Percentiles rank a stretch among this genome's conserved stretches.
Conservation (phyloP, 2,888 invertebrate species). For the Caenorhabditis sp. region DNA sequence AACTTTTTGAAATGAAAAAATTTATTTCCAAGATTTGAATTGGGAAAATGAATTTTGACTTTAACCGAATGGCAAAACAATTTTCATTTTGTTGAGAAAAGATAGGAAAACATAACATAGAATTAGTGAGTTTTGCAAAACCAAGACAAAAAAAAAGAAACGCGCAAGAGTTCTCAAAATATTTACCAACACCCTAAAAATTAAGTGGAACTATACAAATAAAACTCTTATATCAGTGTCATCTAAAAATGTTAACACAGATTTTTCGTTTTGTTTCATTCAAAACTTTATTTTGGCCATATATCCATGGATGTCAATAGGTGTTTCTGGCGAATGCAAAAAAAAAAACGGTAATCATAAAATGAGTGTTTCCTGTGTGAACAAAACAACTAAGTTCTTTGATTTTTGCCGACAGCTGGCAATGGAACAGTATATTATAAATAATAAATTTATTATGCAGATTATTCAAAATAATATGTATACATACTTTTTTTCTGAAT, state of each 20-base stretch:
- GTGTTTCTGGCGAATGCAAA: conserved; percentile 4
- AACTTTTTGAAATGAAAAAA: too few species aligned
- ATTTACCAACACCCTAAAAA: too few species aligned
- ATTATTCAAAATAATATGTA: not conserved
- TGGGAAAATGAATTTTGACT: too few species aligned
- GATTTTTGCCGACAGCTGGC: not conserved
- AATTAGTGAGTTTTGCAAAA: too few species aligned
- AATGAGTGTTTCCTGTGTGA: not conserved
- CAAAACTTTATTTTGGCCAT: not conserved
- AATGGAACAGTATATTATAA: not conserved
- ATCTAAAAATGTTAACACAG: not conserved
- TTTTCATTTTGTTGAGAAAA: too few species aligned
- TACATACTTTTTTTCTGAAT: not conserved
- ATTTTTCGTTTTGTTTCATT: not conserved
- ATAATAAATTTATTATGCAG: not conserved
- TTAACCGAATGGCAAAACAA: too few species aligned
- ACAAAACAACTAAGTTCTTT: not conserved
- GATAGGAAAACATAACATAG: too few species aligned
- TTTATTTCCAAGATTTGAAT: too few species aligned
- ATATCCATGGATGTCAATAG: not conserved
- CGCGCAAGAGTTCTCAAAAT: too few species aligned
- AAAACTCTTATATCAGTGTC: not conserved
- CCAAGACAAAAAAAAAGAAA: too few species aligned
- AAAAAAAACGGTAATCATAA: conserved; percentile 4
- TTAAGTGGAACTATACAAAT: not conserved